Conservation (phyloP, 2,797 vertebrate species). For the Neostethus bicornis region DNA sequence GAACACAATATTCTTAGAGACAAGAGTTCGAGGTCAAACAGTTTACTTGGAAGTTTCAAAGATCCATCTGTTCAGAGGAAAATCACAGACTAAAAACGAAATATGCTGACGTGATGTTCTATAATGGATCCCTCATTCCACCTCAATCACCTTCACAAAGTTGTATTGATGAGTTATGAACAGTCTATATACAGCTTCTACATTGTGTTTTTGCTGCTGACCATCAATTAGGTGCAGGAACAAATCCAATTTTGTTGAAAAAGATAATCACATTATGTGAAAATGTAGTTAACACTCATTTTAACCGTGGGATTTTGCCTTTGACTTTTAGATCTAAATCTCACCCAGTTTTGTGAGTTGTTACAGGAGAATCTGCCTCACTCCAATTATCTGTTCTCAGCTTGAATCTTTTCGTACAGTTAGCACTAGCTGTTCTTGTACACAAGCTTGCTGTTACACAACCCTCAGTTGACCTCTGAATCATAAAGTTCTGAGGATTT, state of each 20-base stretch:
- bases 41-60: neutral
- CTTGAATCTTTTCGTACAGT: conserved; percentile 13
- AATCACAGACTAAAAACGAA: neutral
- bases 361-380: conserved; percentile 7
- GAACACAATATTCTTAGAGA: neutral
- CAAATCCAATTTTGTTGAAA: neutral
- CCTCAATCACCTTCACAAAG: conserved; percentile 1
- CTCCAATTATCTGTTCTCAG: conserved; percentile 15
- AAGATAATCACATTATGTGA: neutral
- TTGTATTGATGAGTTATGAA: neutral
- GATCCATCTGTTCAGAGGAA: neutral
- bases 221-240: neutral
- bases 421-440: conserved; percentile 30
- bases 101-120: neutral
- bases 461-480: conserved; percentile 23
- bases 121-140: neutral
- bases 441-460: conserved; percentile 39
- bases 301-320: neutral
- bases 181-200: neutral
- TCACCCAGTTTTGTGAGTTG: no score
- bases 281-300: neutral
- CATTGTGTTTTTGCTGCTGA: neutral
- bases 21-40: conserved; percentile 1
- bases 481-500: conserved; percentile 30
- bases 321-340: neutral